Base-by-base conservation (phyloP, 2,888 invertebrate genomes). In the Suillia variegata region DNA sequence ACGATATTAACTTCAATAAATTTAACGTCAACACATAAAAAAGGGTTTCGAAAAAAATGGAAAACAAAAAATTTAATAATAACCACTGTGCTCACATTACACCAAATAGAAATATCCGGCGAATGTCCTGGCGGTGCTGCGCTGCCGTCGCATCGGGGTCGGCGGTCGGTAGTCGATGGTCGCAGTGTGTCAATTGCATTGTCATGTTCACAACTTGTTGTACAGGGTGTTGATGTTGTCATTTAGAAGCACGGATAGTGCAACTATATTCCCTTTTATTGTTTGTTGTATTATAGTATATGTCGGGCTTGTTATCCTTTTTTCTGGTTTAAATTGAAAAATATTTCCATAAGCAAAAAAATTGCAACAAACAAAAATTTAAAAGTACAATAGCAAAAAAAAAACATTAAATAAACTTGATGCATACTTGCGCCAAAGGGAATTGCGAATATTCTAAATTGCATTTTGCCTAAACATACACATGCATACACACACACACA, bases 181-280 rank as follows among this genome's bases (percentile, higher is more conserved):
- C 6, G 17, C 6, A 4, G 31, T 17, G 60, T 59, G 64, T 71
- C 72, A 75, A 73, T 75, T 74, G 75, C 75, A 73, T 74, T 75
- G 73, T 75, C 74, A 75, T 74, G 74, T 74, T 74, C 75, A 74
- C 75, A 74, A 75, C 70, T 74, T 74, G 74, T 74, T 65, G 64
- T 69, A 71, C 74, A 74, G 74, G 69, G 75, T 75, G 74, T 75
- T 74, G 71, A 74, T 71, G 70, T 71, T 74, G 71, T 71, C 67
- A 67, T 70, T 65, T 63, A 74, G 69, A 69, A n/a, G n/a, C n/a
- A n/a, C n/a, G n/a, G n/a, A n/a, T n/a, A n/a, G n/a, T n/a, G n/a
- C n/a, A n/a, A n/a, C n/a, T n/a, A n/a, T n/a, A n/a, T n/a, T n/a
- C n/a, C n/a, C n/a, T n/a, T n/a, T n/a, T n/a, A n/a, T n/a, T n/a